phyloP scores from a whole-genome alignment of 2,888 invertebrate species.

The Eremobia ochroleuca region DNA sequence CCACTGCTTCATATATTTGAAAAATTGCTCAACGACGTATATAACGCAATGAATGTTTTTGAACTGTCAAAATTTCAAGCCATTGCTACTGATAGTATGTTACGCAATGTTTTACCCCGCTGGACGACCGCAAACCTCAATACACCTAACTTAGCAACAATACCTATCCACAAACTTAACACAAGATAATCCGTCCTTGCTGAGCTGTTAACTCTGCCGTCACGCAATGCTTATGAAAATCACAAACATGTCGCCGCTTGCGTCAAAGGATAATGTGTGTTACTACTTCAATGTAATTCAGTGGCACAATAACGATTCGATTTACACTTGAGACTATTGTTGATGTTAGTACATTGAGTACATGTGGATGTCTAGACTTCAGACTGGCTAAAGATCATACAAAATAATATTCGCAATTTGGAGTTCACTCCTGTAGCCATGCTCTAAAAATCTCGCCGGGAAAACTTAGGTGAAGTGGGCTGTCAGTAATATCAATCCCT shows the following conservation, averaged over 20 bases:
- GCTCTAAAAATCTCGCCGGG: background rate
- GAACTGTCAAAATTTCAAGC: too few relatives aligned
- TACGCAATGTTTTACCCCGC: background rate
- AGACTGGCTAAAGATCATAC: background rate
- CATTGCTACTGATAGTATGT: background rate
- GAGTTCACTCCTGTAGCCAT: background rate
- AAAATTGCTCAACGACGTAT: too few relatives aligned
- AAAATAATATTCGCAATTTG: background rate
- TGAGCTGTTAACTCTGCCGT: constrained; percentile 54
- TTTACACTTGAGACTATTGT: constrained; percentile 42
- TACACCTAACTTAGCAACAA: constrained; percentile 35
- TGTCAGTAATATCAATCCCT: background rate
- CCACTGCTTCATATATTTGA: too few relatives aligned
- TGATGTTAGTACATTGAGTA: background rate
- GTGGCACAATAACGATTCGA: constrained; percentile 54
- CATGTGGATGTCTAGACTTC: constrained; percentile 32
- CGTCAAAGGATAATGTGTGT: constrained; percentile 55
- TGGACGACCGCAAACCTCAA: background rate
- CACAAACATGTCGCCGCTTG: constrained; percentile 63
- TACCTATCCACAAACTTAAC: constrained; percentile 20
- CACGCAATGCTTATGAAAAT: constrained; percentile 65
- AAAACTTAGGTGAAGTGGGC: background rate
- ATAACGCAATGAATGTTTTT: too few relatives aligned
- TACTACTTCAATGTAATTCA: constrained; percentile 37
- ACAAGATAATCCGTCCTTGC: constrained; percentile 54